Percentiles rank a stretch among this genome's conserved stretches.
Conservation (phyloP, 2,113 vertebrate species). For the Tiliqua scincoides region DNA sequence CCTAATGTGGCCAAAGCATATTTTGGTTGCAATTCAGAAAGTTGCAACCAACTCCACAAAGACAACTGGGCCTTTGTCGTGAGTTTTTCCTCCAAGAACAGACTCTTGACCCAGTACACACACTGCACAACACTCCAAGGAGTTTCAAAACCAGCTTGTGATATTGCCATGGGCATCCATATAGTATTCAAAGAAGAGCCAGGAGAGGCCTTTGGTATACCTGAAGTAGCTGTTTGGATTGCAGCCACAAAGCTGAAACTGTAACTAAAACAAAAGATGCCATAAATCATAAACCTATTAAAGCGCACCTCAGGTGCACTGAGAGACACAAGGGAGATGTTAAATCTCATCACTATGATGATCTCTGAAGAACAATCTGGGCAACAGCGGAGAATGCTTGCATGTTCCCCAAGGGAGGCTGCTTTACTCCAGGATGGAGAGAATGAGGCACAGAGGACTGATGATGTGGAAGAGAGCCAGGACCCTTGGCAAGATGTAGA, state of each 20-base stretch:
- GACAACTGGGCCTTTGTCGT: background rate
- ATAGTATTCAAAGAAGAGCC: background rate
- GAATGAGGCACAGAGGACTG: background rate
- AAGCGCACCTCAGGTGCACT: background rate
- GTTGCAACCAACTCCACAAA: background rate
- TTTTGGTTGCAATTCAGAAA: background rate
- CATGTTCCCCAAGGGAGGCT: background rate
- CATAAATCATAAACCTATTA: constrained; percentile 5
- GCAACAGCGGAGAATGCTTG: background rate
- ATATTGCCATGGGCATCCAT: no score
- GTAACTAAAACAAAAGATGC: constrained; percentile 26
- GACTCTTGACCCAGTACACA: background rate
- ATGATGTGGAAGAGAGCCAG: background rate
- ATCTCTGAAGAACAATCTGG: constrained; percentile 19
- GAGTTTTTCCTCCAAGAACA: background rate
- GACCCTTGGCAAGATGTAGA: background rate
- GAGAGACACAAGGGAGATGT: constrained; percentile 12
- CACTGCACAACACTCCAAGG: no score
- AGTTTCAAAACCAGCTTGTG: background rate
- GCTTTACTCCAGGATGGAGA: constrained; percentile 5
- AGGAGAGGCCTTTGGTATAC: background rate
- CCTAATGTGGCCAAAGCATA: no score
- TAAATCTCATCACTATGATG: background rate
- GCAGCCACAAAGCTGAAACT: background rate
- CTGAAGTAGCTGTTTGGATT: background rate